Evolutionary conservation across 2,113 vertebrate genomes (phyloP).

Genomic region (rat (Rattus norvegicus)): DNA sequence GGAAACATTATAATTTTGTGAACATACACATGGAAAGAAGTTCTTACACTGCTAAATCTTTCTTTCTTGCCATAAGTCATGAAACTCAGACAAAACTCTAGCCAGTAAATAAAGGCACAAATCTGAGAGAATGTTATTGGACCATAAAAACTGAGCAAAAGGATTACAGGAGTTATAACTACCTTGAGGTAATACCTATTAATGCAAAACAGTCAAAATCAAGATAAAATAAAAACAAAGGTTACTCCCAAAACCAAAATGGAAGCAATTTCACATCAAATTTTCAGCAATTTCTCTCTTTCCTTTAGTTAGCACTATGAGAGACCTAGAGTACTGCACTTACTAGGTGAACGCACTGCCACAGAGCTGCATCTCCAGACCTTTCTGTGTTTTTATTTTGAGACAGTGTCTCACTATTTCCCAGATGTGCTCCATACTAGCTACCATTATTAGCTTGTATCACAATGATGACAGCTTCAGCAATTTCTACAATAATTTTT

Average conservation of each 20-base stretch:
- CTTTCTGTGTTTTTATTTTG: neutral
- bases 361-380: neutral
- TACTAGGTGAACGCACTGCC: neutral
- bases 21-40: neutral
- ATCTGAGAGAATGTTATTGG: neutral
- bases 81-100: neutral
- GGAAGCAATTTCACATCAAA: neutral
- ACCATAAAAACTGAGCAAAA: neutral
- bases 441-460: neutral
- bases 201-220: neutral
- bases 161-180: neutral
- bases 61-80: neutral
- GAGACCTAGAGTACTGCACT: too few species aligned
- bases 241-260: neutral
- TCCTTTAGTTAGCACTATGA: too few species aligned
- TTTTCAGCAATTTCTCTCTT: neutral
- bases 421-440: neutral
- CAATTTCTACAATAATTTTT: neutral
- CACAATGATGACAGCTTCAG: neutral
- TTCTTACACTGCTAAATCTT: neutral
- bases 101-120: neutral
- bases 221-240: neutral
- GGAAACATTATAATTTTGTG: accelerated
- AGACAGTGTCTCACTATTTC: neutral
- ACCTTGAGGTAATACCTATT: neutral